A percentile compares a stretch with the other conserved stretches of the same genome.
Conservation (phyloP, 2,888 invertebrate genomes). For the Brachypalpus laphriformis region DNA sequence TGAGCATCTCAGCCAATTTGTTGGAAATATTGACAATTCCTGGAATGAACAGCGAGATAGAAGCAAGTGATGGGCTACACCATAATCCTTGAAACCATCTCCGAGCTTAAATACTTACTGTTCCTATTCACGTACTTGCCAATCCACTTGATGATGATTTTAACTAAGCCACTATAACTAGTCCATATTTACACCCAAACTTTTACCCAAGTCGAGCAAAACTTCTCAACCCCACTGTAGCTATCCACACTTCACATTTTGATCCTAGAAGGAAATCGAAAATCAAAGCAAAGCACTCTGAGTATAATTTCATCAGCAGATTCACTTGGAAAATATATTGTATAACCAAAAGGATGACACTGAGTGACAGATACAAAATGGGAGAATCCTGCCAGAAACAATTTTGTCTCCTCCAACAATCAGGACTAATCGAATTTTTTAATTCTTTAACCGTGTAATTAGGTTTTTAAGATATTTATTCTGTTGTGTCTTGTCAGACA, state of each 20-base stretch:
- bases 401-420: conserved; percentile 14
- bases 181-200: too few relatives aligned
- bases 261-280: conserved; percentile 17
- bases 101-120: too few relatives aligned
- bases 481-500: background rate
- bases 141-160: too few relatives aligned
- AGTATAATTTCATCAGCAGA: conserved; percentile 30
- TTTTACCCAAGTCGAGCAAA: background rate
- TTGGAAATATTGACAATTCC: too few relatives aligned
- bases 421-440: conserved; percentile 37
- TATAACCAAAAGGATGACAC: background rate
- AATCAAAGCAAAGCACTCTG: conserved; percentile 38
- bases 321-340: background rate
- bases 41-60: too few relatives aligned
- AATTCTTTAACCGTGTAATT: conserved; percentile 48
- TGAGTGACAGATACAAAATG: background rate
- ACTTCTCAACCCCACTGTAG: conserved; percentile 14
- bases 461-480: conserved; percentile 35
- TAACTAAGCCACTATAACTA: too few relatives aligned
- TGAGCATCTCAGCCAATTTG: too few relatives aligned
- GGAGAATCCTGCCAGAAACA: background rate
- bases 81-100: too few relatives aligned
- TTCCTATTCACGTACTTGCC: too few relatives aligned
- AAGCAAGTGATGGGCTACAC: too few relatives aligned
- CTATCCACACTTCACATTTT: background rate